phyloP scores from a whole-genome alignment of 2,113 vertebrate species.

The Coreoperca whiteheadi region DNA sequence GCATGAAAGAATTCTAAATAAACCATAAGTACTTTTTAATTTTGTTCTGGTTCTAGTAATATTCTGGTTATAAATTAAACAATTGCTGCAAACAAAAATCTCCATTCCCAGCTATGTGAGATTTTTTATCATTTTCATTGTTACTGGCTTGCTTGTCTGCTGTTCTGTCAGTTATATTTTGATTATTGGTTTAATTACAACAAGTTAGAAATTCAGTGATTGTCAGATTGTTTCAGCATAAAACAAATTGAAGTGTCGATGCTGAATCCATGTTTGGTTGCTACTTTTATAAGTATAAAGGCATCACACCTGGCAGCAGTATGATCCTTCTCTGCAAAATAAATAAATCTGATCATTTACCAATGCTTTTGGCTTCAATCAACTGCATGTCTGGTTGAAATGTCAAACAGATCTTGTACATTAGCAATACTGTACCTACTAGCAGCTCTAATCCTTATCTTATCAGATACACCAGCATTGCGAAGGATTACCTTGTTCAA shows the following conservation, averaged over 20 bases:
- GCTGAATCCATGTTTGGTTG: neutral
- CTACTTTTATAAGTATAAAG: constrained; percentile 43
- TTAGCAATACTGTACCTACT: constrained; percentile 27
- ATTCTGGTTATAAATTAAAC: too few species aligned
- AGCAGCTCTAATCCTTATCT: constrained; percentile 45
- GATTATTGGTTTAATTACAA: neutral
- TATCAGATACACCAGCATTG: neutral
- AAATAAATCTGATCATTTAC: constrained; percentile 67
- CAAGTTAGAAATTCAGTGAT: neutral
- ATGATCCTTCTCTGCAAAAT: constrained; percentile 47
- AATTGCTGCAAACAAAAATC: too few species aligned
- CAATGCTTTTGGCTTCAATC: constrained; percentile 50
- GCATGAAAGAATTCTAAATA: too few species aligned
- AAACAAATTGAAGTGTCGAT: neutral
- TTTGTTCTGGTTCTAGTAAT: too few species aligned
- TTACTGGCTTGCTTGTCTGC: neutral
- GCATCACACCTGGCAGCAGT: constrained; percentile 38
- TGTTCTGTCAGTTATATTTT: neutral
- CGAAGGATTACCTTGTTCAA: constrained; percentile 1
- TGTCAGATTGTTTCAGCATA: neutral
- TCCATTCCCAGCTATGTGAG: neutral
- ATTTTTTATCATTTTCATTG: constrained; percentile 6
- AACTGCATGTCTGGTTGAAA: constrained; percentile 66
- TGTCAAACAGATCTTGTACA: constrained; percentile 63
- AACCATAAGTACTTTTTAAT: too few species aligned